Evolutionary conservation across 2,888 invertebrate genomes (phyloP), one percentile per base, ranked within the genome.

Genomic region (Torymus texanus): DNA sequence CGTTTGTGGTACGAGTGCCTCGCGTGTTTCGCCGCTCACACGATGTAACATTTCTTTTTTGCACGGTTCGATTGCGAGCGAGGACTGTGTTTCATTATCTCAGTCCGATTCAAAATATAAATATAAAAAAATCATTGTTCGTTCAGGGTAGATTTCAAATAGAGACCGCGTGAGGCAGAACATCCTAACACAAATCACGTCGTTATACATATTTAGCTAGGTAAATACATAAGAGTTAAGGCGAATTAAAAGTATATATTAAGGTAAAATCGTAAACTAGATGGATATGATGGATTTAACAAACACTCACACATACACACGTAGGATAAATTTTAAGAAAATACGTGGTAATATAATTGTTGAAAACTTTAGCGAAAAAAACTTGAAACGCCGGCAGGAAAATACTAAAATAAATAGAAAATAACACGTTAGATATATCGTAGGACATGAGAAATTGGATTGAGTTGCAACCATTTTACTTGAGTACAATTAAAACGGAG

Each of bases 401-500:
- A 73, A 16, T 21, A 58, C 16, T 51, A 71, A 24, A 41, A 51
- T 10, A 59, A 74, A 56, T 65, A 58, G 56, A 58, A 41, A 41
- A 41, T 41, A 58, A 71, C 14, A 56, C 18, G 21, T 12, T 78
- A 72, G 56, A 65, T 41, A 41, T 41, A 41, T 13, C 13, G 51
- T 65, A 77, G 56, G 16, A 24, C 5, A 10, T 16, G 13, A 58
- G 65, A 70, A 66, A 24, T 68, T 67, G 21, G 18, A 73, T 76
- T 83, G 67, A 76, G 81, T 83, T 82, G 78, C 77, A 68, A 70
- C 83, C 83, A 83, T 59, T 84, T 83, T 85, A 84, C 84, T 85
- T 77, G 75, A 84, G 85, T 84, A 84, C 84, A 84, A 85, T 84
- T 85, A 79, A 83, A 81, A 41, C 41, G 41, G 70, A 75, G 58